A percentile compares a stretch with the other conserved stretches of the same genome.
These are phyloP conservation scores for Salmo trutta DNA, from an alignment of 2,797 vertebrate species.

Conservation along the genomic window DNA sequence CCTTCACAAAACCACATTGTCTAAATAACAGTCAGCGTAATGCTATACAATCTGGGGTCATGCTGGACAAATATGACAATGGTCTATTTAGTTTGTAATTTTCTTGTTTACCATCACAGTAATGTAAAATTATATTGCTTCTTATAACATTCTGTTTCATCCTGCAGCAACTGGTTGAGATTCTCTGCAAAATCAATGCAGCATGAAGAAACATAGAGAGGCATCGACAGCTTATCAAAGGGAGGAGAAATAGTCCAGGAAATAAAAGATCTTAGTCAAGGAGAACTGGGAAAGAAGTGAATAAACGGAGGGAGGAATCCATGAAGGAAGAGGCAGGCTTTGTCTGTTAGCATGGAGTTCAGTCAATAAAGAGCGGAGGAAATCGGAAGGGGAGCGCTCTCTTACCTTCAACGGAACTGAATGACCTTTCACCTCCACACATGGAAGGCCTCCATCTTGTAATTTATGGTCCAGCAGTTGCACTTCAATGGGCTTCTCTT, in stretches of 20 bases:
- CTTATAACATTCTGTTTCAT: constrained; percentile 6
- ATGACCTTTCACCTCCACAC: constrained; percentile 41
- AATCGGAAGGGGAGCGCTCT: constrained; percentile 18
- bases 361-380: neutral
- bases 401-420: constrained; percentile 59
- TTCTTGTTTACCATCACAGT: neutral
- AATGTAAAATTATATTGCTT: neutral
- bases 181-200: constrained; percentile 16
- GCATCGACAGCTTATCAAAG: constrained; percentile 8
- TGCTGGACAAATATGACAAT: constrained; percentile 6
- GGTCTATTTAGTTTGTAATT: neutral
- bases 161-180: neutral
- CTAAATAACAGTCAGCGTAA: neutral
- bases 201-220: neutral
- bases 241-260: constrained; percentile 30
- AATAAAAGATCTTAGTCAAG: constrained; percentile 39
- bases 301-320: neutral
- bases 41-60: neutral
- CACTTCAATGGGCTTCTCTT: constrained; percentile 19
- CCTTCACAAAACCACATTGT: neutral
- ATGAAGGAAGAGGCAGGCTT: neutral
- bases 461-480: neutral
- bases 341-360: constrained; percentile 6
- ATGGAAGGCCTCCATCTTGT: constrained; percentile 19
- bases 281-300: constrained; percentile 28